Base-by-base conservation (phyloP, 64 coral and sea anemone genomes). In the Catalaphyllia jardinei region DNA sequence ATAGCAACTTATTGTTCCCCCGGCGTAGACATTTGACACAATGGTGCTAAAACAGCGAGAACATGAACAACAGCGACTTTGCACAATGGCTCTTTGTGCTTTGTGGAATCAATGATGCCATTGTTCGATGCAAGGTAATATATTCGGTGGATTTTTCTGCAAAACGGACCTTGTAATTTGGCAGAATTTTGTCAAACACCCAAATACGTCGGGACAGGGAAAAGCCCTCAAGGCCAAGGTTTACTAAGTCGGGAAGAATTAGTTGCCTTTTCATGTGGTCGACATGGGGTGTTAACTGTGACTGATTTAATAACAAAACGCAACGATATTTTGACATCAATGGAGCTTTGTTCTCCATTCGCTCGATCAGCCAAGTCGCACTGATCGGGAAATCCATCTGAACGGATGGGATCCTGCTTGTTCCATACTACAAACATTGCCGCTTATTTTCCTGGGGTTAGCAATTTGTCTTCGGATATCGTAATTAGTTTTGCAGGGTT, bases 1-100 rank as follows among this genome's bases (percentile, higher is more conserved):
- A 85, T 85, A 63, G 81, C 27, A 71, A 31, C 81, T 0, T 42
- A 85, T 85, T 85, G 63, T 85, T 71, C 63, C 51, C 51, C 20
- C 38, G 46, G 3, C 19, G 8, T 17, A 52, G 62, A 42, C 35
- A 42, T 18, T 69, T 67, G 20, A 28, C 62, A 71, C 81, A 71
- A 85, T 79, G 76, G 22, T 29, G 51, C 51, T 49, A 18, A 42
- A 77, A 24, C 29, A 27, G 19, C 51, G 51, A 52, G 61, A 71
- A 83, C 81, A 71, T 28, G 61, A 71, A 83, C 81, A 71, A 85
- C 63, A 50, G 17, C 13, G 29, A 71, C 20, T 11, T 6, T 3
- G 39, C 42, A 85, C 81, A 85, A 85, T 85, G 22, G n/a, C 14
- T 69, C 81, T 12, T 85, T 71, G 39, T 85, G 15, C 42, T 12